Percentiles rank a stretch among this genome's conserved stretches.
Conservation (phyloP, 2,113 vertebrate genomes). For the Heteronetta atricapilla region DNA sequence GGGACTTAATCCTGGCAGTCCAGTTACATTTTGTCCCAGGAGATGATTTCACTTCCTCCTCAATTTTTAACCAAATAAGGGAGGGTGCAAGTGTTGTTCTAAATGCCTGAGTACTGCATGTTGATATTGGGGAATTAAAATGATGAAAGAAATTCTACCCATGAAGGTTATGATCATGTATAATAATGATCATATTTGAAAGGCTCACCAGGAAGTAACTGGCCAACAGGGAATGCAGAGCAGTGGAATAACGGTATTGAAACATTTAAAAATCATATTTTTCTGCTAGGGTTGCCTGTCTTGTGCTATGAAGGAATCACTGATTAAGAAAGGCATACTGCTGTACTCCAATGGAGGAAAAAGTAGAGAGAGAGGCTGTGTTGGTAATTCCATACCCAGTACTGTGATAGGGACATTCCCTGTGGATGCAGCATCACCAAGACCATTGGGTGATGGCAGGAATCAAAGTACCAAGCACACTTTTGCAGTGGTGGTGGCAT, state of each 20-base stretch:
- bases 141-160: neutral
- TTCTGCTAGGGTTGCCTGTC: neutral
- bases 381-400: neutral
- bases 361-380: rapidly evolving
- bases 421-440: neutral
- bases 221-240: neutral
- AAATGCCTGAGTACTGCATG: neutral
- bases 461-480: neutral
- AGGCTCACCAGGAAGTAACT: neutral
- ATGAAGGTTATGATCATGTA: neutral
- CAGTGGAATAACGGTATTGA: neutral
- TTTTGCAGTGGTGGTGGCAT: neutral
- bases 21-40: neutral
- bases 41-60: neutral
- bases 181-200: neutral
- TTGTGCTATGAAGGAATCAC: neutral
- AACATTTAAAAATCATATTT: neutral
- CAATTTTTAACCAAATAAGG: neutral
- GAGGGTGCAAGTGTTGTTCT: neutral
- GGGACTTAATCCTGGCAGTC: neutral
- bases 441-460: rapidly evolving
- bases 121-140: neutral
- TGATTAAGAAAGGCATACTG: neutral
- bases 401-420: neutral
- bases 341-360: neutral